phyloP scores from a whole-genome alignment of 2,113 vertebrate species.

The Falcunculus frontatus region DNA sequence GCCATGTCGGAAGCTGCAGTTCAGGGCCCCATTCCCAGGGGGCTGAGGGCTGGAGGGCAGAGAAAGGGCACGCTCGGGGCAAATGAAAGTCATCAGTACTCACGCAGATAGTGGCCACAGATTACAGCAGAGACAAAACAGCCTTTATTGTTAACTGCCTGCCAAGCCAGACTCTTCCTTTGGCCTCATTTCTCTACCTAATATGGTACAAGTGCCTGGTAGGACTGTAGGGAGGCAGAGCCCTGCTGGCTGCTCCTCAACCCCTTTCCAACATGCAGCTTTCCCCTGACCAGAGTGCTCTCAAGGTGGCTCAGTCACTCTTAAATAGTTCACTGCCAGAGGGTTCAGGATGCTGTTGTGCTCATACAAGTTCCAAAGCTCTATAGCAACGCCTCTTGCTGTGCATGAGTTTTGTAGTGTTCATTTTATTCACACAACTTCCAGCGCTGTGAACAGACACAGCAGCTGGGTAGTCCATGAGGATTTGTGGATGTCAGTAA shows the following conservation, averaged over 20 bases:
- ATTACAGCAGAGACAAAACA: background rate
- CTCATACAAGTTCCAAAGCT: background rate
- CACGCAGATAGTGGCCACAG: background rate
- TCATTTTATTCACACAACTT: background rate
- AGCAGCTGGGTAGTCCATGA: background rate
- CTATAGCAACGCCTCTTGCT: background rate
- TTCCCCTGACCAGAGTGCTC: background rate
- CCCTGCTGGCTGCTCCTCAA: background rate
- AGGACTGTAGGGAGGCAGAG: background rate
- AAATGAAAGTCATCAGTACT: background rate
- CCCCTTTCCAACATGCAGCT: background rate
- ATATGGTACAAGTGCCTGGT: background rate
- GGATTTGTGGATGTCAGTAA: background rate
- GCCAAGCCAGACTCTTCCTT: background rate
- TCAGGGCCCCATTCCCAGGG: background rate
- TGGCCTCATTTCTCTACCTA: background rate
- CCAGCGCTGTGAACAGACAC: background rate
- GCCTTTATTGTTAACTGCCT: background rate
- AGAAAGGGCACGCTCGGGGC: fast-evolving
- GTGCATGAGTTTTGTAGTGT: fast-evolving
- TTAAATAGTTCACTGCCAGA: background rate
- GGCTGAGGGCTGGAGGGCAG: background rate
- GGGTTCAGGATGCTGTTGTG: background rate
- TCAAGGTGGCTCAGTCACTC: background rate
- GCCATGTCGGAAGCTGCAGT: fast-evolving